Conservation (phyloP, 2,113 vertebrate genomes). For the cattle (Bos taurus) region ARS-UCD2.0 NC_037341.1:2240501-2241000, state of each 20-base stretch:
- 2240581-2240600: background rate
- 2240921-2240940: background rate
- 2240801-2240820: background rate
- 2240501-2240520: background rate
- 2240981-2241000: background rate
- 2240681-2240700: background rate
- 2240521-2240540: background rate
- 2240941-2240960: background rate
- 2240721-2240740: background rate
- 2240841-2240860: background rate
- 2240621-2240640: background rate
- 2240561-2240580: background rate
- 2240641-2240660: background rate
- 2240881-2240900: background rate
- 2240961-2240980: background rate
- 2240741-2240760: background rate
- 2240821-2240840: background rate
- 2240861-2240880: background rate
- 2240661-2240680: background rate
- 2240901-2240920: background rate
- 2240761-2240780: background rate
- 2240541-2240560: background rate
- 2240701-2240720: background rate
- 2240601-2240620: background rate
- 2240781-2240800: background rate